phyloP scores from a whole-genome alignment of 2,113 vertebrate species.

The Cochlearius cochlearius region DNA sequence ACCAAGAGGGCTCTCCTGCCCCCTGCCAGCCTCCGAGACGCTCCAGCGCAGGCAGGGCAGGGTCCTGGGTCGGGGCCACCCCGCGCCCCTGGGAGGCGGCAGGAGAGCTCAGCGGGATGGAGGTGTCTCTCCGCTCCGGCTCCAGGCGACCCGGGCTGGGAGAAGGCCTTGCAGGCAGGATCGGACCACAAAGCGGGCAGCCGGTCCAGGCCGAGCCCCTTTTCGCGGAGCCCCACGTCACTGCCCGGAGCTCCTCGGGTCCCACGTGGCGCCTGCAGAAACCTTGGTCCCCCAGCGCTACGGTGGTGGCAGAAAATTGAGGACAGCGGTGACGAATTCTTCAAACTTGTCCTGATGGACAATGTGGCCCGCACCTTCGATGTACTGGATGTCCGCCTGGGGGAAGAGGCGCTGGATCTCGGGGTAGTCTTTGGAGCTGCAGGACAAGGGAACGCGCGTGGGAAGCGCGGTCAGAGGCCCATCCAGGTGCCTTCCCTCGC shows the following conservation, averaged over 20 bases:
- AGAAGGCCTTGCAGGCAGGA: neutral
- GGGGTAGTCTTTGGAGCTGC: constrained; percentile 83
- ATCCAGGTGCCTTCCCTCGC: neutral
- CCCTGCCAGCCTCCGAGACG: accelerated
- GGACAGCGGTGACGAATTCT: constrained; percentile 85
- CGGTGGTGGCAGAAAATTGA: constrained; percentile 75
- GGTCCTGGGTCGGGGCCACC: neutral
- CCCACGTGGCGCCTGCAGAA: neutral
- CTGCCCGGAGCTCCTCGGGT: neutral
- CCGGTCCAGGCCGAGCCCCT: neutral
- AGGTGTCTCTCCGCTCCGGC: neutral
- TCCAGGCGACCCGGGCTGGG: neutral
- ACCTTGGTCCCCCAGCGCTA: neutral
- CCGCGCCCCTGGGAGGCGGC: accelerated
- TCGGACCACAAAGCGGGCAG: neutral
- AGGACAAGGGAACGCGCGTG: neutral
- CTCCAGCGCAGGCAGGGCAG: neutral
- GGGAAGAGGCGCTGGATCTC: constrained; percentile 90
- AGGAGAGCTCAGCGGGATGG: neutral
- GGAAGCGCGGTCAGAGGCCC: neutral
- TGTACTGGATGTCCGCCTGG: constrained; percentile 80
- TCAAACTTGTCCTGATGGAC: constrained; percentile 90
- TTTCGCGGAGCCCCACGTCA: accelerated
- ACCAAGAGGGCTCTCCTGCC: neutral
- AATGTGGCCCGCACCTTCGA: constrained; percentile 88